Base-by-base conservation (phyloP, 1,140 invertebrate species). In the Vollenhovia emeryi region DNA sequence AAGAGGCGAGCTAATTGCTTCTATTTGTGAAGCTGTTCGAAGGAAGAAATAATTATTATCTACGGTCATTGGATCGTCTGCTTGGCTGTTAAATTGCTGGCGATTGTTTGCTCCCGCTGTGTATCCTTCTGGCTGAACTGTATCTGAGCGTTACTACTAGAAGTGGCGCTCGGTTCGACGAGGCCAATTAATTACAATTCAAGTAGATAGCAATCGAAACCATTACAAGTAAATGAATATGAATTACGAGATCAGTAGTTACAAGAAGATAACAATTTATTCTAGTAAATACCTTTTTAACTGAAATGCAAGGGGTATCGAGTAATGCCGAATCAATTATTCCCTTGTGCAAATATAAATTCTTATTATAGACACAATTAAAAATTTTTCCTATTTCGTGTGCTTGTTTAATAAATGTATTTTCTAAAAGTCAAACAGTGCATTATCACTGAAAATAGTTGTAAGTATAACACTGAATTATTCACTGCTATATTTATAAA, bases 161-260 rank as follows among this genome's bases (percentile, higher is more conserved):
- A 82, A 73, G 78, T 45, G 66, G 66, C 36, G 52, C 52, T 33
- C 36, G 66, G 24, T 73, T 55, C 64, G 15, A 79, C 76, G 11
- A 73, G 66, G 1, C 66, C 78, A 82, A 82, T 73, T 82, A 82
- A 82, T 82, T 82, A 82, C 66, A 24, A 73, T 82, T 73, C 66
- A 57, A 73, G 78, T 68, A 71, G 36, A 43, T 57, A 73, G 78
- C 66, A 52, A 73, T 73, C 66, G 78, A 45, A 40, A 3, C 59
- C 13, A 78, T 76, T 55, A 43, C 50, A 30, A 71, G 18, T 57
- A 73, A n/a, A n/a, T n/a, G n/a, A n/a, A 73, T 24, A 73, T 40
- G 24, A 73, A 73, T 59, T 73, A 71, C 36, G n/a, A 66, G 13
- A 30, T 40, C 50, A 6, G 24, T 30, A n/a, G 4, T 11, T 15